Base-by-base conservation (phyloP, 1,140 invertebrate genomes). In the Diabrotica virgifera region DNA sequence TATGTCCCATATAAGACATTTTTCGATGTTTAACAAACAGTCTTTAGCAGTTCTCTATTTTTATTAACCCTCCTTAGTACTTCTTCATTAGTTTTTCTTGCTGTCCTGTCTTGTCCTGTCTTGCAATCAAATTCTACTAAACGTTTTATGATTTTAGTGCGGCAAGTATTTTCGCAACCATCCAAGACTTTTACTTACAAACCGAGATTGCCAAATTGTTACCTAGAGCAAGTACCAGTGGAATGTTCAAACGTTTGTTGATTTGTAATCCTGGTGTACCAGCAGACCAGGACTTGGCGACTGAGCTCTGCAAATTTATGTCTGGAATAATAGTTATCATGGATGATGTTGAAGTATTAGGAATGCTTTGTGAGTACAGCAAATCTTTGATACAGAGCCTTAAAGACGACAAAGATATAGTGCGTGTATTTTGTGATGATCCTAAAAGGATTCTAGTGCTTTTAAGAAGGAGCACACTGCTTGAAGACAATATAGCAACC, bases 251-350 rank as follows among this genome's bases (percentile, higher is more conserved):
- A 24, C 35, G 52, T 6, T 12, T 62, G 14, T 24, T 62, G 5
- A 46, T 62, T 12, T 37, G 36, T 13, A 53, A 62, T 40, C 60
- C 60, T 8, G 60, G 24, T 13, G 52, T 62, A 52, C 60, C 60
- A 10, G 60, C 53, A 40, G 52, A 53, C 9, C 13, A 38, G 12
- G 12, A 53, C 7, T 12, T 24, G 11, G 51, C 60, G 5, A 36
- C 13, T 12, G 37, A 54, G n/a, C 13, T 62, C 2, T 62, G 60
- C 12, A 11, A 54, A 40, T 62, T 62, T 35, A 62, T 62, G 60
- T 53, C 60, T 6, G n/a, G 12, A 9, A 11, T 37, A 11, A 14
- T 62, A 14, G 11, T 35, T 13, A 35, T 13, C 36, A 54, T 62
- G 3, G 52, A 36, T 9, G 51, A 62, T 13, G 60, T 54, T 12